Conservation (phyloP, 2,113 vertebrate genomes). For the Protobothrops flavoviridis region DNA sequence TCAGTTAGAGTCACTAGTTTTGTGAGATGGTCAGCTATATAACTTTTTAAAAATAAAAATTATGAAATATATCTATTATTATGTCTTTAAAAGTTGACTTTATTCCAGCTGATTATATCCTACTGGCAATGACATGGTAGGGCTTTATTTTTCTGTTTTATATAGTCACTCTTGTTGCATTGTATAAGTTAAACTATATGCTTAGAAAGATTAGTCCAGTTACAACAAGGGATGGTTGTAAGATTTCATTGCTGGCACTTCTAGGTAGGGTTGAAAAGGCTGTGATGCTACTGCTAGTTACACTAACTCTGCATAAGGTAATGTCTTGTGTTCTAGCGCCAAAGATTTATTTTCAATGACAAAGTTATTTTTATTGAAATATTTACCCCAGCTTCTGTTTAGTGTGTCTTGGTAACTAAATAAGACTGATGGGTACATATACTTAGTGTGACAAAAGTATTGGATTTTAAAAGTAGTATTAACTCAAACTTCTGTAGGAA, state of each 20-base stretch:
- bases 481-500: background rate
- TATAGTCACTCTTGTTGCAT: background rate
- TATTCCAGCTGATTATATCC: background rate
- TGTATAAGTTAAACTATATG: background rate
- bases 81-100: constrained; percentile 2
- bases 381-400: background rate
- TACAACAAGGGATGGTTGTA: background rate
- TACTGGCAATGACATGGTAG: background rate
- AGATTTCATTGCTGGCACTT: background rate
- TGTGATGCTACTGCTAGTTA: background rate
- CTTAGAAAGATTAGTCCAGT: background rate
- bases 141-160: background rate
- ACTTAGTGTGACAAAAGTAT: background rate
- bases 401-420: background rate
- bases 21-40: background rate
- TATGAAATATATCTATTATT: background rate
- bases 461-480: background rate
- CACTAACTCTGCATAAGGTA: background rate
- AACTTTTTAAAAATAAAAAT: background rate
- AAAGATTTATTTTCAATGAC: background rate
- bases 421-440: background rate
- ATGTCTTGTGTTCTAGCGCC: background rate
- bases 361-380: background rate
- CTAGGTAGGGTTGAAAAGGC: background rate
- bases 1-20: background rate